These are phyloP conservation scores for Entomobrya multifasciata DNA, from an alignment of 2,888 invertebrate genomes.

Conservation along the genomic window DNA sequence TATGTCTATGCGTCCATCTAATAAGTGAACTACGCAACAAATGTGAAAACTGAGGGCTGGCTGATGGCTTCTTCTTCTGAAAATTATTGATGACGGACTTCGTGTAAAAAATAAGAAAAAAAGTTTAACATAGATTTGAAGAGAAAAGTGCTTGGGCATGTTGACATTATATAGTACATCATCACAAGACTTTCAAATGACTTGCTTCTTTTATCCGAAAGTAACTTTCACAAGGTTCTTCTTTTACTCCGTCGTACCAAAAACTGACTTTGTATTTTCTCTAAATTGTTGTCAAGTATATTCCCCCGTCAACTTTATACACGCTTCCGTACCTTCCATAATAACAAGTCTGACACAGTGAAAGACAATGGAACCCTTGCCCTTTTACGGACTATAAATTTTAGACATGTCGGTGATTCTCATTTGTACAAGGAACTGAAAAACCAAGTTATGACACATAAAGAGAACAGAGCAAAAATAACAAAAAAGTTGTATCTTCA, in stretches of 20 bases:
- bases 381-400: conserved; percentile 58
- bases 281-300: conserved; percentile 34
- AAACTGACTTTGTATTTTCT: conserved; percentile 39
- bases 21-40: not conserved
- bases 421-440: not conserved
- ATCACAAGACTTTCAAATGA: no score
- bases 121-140: no score
- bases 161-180: no score
- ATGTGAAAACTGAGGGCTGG: not conserved
- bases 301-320: conserved; percentile 53
- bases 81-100: not conserved
- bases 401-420: conserved; percentile 10
- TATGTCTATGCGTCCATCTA: no score
- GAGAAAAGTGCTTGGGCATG: no score
- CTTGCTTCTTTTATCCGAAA: not conserved
- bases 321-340: conserved; percentile 40
- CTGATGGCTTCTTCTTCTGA: not conserved
- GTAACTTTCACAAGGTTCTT: not conserved
- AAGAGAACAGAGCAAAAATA: not conserved
- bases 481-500: not conserved
- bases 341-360: conserved; percentile 41
- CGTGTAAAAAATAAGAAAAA: not conserved
- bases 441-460: not conserved
- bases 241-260: not conserved
- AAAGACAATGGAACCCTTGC: conserved; percentile 50